Base-by-base conservation (phyloP, 2,888 invertebrate species). In the Drosophila suboccidentalis region DNA sequence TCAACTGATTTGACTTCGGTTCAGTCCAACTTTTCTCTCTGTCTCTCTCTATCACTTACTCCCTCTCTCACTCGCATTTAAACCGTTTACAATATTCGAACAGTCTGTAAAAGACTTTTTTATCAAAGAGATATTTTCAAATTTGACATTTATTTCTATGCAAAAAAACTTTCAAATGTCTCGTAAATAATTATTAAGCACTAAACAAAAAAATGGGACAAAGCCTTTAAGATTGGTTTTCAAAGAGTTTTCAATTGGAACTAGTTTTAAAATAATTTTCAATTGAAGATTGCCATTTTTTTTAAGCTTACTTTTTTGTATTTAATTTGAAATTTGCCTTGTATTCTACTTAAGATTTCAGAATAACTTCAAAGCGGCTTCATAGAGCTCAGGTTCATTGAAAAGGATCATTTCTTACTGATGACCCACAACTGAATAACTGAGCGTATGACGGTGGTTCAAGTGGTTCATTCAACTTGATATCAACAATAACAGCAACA, bases 401-500 rank as follows among this genome's bases (percentile, higher is more conserved):
- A 4, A 17, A 49, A 4, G 34, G 41, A 15, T 43, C 11, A 19
- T 32, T 32, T 36, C n/a, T 15, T 38, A n/a, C 22, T 57, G 73
- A 32, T 77, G 64, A 51, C 72, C 72, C 64, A 77, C 41, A 77
- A 47, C 36, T 53, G 64, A 55, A 46, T 57, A 69, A 34, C 71
- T 49, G 59, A 68, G 73, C 51, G 11, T 13, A n/a, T 36, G 11
- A 1, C 2, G 71, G 36, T 41, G 55, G 60, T 19, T 43, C 34
- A 17, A 70, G 73, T 59, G 65, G 62, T 62, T 57, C 81, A 61
- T 87, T 81, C 86, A 81, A 80, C 84, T 49, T 60, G 58, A 17
- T 43, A 17, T 11, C 41, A 54, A 54, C n/a, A 51, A 54, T 10
- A 51, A 26, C 22, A 41, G 15, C 58, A 57, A 34, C 41, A 47